phyloP scores from a whole-genome alignment of 2,888 invertebrate species.

The Myopa tessellatipennis region DNA sequence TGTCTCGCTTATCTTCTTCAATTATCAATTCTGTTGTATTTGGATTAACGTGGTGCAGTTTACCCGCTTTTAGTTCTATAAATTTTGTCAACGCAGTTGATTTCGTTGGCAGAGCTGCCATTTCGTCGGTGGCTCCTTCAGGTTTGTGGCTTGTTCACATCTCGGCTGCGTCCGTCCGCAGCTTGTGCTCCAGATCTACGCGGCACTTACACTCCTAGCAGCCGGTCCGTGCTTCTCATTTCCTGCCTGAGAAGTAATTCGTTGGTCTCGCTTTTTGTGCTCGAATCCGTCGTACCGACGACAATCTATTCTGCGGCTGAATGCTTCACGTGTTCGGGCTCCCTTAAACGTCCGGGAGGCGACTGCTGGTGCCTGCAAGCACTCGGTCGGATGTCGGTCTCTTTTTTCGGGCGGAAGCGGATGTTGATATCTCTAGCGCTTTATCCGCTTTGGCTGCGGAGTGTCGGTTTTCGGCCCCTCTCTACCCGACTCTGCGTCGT shows the following conservation, averaged over 20 bases:
- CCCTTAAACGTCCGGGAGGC: conserved; percentile 1
- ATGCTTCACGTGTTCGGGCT: background rate
- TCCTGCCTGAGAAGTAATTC: conserved; percentile 11
- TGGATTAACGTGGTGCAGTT: conserved; percentile 8
- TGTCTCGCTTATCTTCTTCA: conserved; percentile 4
- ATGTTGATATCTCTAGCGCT: conserved; percentile 21
- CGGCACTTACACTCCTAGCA: background rate
- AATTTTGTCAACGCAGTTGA: conserved; percentile 30
- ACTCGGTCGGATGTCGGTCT: background rate
- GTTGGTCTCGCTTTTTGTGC: background rate
- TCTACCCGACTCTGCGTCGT: background rate
- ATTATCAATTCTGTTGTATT: conserved; percentile 6
- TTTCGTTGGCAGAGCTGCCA: conserved; percentile 7
- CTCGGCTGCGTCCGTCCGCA: background rate
- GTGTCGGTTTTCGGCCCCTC: conserved; percentile 11
- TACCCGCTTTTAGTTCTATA: conserved; percentile 31
- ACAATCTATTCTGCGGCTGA: conserved; percentile 8
- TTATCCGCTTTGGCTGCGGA: conserved; percentile 17
- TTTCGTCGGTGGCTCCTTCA: conserved; percentile 18
- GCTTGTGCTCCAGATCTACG: background rate
- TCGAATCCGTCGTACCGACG: background rate
- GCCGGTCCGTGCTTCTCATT: background rate
- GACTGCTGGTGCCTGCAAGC: background rate
- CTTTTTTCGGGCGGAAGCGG: conserved; percentile 18
- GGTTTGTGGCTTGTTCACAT: conserved; percentile 27